Evolutionary conservation across 2,888 invertebrate species (phyloP).

Genomic region (Sipha maydis): DNA sequence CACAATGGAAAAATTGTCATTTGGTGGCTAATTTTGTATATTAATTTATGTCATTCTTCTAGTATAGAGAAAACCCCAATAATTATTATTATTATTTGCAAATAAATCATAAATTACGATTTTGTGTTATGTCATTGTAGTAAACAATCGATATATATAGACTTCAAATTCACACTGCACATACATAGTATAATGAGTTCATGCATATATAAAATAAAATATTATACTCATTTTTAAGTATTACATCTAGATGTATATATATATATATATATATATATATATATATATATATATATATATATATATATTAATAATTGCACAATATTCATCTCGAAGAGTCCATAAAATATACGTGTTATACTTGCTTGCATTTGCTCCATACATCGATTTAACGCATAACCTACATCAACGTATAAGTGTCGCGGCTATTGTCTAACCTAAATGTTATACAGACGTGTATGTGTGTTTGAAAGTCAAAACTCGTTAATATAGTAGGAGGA

Average conservation of each 20-base stretch:
- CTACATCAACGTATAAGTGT: constrained; percentile 40
- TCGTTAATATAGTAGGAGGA: constrained; percentile 5
- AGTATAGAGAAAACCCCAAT: too few relatives aligned
- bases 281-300: background rate
- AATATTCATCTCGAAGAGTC: background rate
- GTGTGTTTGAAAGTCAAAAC: constrained; percentile 25
- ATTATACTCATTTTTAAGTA: background rate
- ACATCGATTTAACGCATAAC: constrained; percentile 13
- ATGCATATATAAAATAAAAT: background rate
- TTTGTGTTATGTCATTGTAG: too few relatives aligned
- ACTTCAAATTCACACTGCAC: background rate
- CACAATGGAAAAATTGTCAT: too few relatives aligned
- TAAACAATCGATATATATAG: too few relatives aligned
- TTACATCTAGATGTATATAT: background rate
- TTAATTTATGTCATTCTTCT: too few relatives aligned
- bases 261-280: background rate
- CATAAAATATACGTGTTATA: background rate
- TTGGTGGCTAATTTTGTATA: too few relatives aligned
- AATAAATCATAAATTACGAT: too few relatives aligned
- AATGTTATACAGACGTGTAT: constrained; percentile 9
- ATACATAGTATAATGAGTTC: too few relatives aligned
- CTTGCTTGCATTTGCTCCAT: too few relatives aligned
- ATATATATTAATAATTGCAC: background rate
- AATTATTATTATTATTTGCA: too few relatives aligned
- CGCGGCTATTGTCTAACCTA: constrained; percentile 46